Conservation (phyloP, 2,113 vertebrate species). For the Anolis carolinensis region DNA sequence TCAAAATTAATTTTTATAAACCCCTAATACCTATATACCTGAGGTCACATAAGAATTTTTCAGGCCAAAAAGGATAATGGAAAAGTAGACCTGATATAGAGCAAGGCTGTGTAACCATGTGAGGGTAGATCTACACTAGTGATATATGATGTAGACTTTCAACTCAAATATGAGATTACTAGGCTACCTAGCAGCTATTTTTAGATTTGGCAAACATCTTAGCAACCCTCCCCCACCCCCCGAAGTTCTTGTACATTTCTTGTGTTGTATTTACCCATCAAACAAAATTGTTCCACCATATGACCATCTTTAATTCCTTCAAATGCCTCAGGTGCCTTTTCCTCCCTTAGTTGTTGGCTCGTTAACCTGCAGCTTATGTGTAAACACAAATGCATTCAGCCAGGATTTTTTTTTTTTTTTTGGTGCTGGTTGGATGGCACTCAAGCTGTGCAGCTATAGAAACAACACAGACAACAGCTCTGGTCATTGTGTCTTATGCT, state of each 20-base stretch:
- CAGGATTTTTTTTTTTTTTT: constrained; percentile 34
- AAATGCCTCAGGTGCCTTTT: constrained; percentile 17
- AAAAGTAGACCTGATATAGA: too few relatives aligned
- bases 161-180: neutral
- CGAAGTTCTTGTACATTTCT: constrained; percentile 22
- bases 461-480: neutral
- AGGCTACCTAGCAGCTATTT: neutral
- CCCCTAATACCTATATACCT: too few relatives aligned
- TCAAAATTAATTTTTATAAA: too few relatives aligned
- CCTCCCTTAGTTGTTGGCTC: constrained; percentile 21
- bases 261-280: constrained; percentile 59
- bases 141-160: too few relatives aligned
- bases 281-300: constrained; percentile 59
- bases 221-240: neutral
- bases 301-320: constrained; percentile 43
- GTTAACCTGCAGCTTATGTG: neutral
- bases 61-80: too few relatives aligned
- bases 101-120: too few relatives aligned
- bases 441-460: neutral
- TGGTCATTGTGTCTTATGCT: neutral
- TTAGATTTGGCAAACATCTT: constrained; percentile 7
- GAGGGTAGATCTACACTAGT: too few relatives aligned
- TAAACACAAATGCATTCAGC: constrained; percentile 19
- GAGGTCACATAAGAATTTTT: too few relatives aligned
- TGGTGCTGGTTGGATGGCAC: neutral